Base-by-base conservation (phyloP, 2,797 vertebrate species). In the Hyperoplus immaculatus region DNA sequence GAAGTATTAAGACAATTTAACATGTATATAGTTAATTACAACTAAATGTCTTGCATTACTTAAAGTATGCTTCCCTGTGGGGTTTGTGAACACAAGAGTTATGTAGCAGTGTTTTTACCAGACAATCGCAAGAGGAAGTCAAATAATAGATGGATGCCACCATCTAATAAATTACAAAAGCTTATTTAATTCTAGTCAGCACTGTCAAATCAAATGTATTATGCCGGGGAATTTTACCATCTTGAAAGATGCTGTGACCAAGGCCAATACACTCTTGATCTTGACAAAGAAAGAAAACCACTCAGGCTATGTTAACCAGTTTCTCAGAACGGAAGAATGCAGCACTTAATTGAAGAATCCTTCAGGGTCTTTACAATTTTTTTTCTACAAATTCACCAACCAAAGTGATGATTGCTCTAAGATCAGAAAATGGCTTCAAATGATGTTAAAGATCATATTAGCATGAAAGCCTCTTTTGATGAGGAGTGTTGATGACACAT, bases 401-500 rank as follows among this genome's bases (percentile, higher is more conserved):
- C 6, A 51, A 58, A 2, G 29, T 29, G 45, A 2, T 3, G 5
- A 42, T 50, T 38, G 15, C 1, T 18, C 16, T 43, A 4, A 41
- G 13, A 70, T 57, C 14, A 60, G 58, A 55, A 18, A 16, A 50
- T 41, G 12, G 13, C 2, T 11, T 2, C 14, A 69, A 47, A n/a
- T 14, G 11, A 16, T 4, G 5, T 45, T 10, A 29, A 16, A 36
- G 16, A 15, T 16, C 4, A n/a, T n/a, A 50, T 53, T 11, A 56
- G 36, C 29, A 29, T 3, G 29, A 29, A 29, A 3, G 29, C 29
- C 3, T 29, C 29, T 29, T 29, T 29, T 29, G 29, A 29, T 29
- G 29, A 29, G 29, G 29, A 29, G 29, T 29, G 3, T 29, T 69
- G 60, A 89, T 82, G 80, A 64, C 36, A 57, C 64, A 75, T 70